Base-by-base conservation (phyloP, 2,888 invertebrate species). In the Volucella bombylans region DNA sequence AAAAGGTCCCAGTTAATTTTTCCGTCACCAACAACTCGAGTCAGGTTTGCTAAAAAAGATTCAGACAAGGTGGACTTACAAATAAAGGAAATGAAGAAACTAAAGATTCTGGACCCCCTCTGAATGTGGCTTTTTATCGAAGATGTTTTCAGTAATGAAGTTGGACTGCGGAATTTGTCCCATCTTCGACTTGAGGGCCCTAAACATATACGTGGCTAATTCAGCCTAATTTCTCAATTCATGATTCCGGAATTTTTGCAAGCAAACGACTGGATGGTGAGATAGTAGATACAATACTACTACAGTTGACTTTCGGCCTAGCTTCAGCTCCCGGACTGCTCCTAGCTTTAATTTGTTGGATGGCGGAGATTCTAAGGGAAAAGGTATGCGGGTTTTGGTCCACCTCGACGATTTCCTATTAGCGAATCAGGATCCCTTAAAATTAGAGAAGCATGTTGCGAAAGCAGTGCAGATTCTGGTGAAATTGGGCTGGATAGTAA, bases 111-210 rank as follows among this genome's bases (percentile, higher is more conserved):
- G 57, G 47, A 57, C 11, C 47, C 12, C 59, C 59, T 39, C 39
- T 6, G 39, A 38, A 11, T 10, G 59, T 69, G 38, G 49, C 52
- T 71, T 71, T 18, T 1, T 71, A 23, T 71, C 61, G 43, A 71
- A 61, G 18, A 71, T 71, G 50, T 71, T 59, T 50, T 41, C 18
- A 39, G 23, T 67, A 54, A 57, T 14, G 14, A 57, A 45, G 12
- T 31, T 15, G 8, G 38, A 61, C 41, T 23, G 41, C n/a, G 50
- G 14, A 10, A 39, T 23, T 31, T 23, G 69, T 50, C 41, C 59
- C 14, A 57, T 69, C 14, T 61, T 71, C 61, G 61, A 61, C 38
- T 6, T 62, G 15, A 15, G 59, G n/a, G 47, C 50, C 8, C 12
- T 62, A 15, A 72, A 72, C 31, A n/a, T 11, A 12, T 72, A 45